Percentiles rank a stretch among this genome's conserved stretches.
phyloP scores from a whole-genome alignment of 2,113 vertebrate genomes.

The Dasyprocta punctata region DNA sequence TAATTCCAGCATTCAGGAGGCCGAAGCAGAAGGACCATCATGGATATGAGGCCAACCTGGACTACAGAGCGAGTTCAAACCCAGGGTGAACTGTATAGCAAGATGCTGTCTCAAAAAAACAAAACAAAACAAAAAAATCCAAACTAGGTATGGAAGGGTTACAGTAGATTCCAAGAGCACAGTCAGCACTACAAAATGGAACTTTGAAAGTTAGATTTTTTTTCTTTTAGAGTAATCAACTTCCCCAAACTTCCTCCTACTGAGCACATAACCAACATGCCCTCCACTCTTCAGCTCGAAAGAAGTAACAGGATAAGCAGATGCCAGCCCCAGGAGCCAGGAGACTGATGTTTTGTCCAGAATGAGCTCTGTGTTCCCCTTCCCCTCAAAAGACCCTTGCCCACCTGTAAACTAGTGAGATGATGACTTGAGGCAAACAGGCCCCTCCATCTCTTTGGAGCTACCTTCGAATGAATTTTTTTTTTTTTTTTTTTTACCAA shows the following conservation, averaged over 20 bases:
- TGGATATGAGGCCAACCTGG: too few relatives aligned
- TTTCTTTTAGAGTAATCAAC: not conserved
- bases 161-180: too few relatives aligned
- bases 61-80: too few relatives aligned
- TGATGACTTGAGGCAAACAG: not conserved
- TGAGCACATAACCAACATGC: not conserved
- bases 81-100: too few relatives aligned
- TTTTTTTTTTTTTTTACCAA: not conserved
- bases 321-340: not conserved
- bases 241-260: not conserved
- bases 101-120: too few relatives aligned
- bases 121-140: too few relatives aligned
- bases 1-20: too few relatives aligned
- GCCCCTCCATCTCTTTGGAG: not conserved
- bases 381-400: too few relatives aligned
- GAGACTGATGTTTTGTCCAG: not conserved
- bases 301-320: not conserved
- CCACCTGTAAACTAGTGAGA: not conserved
- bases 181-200: too few relatives aligned
- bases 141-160: too few relatives aligned
- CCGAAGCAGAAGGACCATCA: too few relatives aligned
- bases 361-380: not conserved
- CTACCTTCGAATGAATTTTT: not conserved
- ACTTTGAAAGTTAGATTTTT: not conserved
- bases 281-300: not conserved